phyloP scores from a whole-genome alignment of 2,113 vertebrate species.

The Dicerorhinus sumatrensis region DNA sequence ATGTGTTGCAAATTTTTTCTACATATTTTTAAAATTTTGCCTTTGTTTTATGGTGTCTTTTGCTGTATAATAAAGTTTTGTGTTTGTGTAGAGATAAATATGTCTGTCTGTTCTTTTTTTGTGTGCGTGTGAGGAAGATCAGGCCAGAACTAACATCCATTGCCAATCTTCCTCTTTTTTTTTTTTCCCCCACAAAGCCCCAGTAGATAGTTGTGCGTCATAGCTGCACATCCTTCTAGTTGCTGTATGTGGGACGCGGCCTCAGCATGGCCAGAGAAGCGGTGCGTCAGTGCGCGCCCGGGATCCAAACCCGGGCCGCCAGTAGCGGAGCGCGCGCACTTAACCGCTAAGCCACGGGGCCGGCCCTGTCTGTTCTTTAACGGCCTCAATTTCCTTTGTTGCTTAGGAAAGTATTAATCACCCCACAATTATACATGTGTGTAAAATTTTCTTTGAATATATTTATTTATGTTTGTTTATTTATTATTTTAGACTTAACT shows the following conservation, averaged over 20 bases:
- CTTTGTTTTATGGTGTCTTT: not conserved
- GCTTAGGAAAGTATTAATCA: not conserved
- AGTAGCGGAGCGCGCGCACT: no score
- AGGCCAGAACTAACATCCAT: no score
- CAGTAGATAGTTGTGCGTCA: no score
- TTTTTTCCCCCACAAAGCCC: no score
- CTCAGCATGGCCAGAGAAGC: no score
- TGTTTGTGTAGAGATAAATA: not conserved
- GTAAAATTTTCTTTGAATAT: not conserved
- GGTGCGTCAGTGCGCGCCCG: no score
- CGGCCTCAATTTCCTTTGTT: not conserved
- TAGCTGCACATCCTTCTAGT: no score
- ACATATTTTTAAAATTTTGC: not conserved
- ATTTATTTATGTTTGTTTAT: not conserved
- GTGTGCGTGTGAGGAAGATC: no score
- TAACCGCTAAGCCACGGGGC: no score
- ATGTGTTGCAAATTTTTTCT: not conserved
- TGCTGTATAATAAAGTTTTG: not conserved
- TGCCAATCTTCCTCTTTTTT: no score
- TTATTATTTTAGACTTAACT: not conserved
- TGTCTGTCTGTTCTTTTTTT: not conserved
- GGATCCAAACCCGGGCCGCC: no score
- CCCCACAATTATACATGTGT: not conserved
- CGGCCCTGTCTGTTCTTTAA: not conserved
- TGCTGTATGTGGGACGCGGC: no score